phyloP scores from a whole-genome alignment of 2,797 vertebrate genomes.

The Catostomus latipinnis region DNA sequence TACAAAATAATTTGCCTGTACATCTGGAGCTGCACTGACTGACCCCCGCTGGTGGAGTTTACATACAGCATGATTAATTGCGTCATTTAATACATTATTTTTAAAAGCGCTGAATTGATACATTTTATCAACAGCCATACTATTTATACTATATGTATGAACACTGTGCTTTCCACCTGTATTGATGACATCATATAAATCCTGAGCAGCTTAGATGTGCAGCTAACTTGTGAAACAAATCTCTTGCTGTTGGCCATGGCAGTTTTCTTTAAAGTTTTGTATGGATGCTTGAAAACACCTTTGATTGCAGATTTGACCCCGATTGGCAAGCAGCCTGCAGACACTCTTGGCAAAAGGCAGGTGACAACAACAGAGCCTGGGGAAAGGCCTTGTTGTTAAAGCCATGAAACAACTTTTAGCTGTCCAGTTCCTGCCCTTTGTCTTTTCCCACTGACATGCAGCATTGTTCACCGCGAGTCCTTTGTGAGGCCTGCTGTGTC shows the following conservation, averaged over 20 bases:
- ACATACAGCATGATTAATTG: too few species aligned
- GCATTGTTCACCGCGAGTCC: conserved; percentile 38
- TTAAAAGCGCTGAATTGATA: too few species aligned
- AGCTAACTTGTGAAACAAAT: neutral
- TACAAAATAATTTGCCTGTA: too few species aligned
- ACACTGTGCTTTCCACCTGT: too few species aligned
- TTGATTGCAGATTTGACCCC: conserved; percentile 5
- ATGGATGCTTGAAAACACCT: neutral
- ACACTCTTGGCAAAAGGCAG: conserved; percentile 34
- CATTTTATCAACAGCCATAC: too few species aligned
- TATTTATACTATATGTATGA: too few species aligned
- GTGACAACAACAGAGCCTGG: conserved; percentile 39
- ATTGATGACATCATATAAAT: neutral
- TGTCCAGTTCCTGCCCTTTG: conserved; percentile 53
- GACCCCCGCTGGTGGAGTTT: too few species aligned
- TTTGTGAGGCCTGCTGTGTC: conserved; percentile 38
- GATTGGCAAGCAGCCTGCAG: conserved; percentile 16
- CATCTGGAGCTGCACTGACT: too few species aligned
- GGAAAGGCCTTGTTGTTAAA: conserved; percentile 44
- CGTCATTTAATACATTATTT: too few species aligned
- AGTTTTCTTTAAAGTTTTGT: neutral
- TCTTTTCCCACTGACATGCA: conserved; percentile 35
- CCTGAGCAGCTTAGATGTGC: neutral
- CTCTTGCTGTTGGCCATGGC: neutral
- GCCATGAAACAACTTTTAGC: conserved; percentile 44